Conservation (phyloP, 1,140 invertebrate genomes). For the Aphis craccivora region DNA sequence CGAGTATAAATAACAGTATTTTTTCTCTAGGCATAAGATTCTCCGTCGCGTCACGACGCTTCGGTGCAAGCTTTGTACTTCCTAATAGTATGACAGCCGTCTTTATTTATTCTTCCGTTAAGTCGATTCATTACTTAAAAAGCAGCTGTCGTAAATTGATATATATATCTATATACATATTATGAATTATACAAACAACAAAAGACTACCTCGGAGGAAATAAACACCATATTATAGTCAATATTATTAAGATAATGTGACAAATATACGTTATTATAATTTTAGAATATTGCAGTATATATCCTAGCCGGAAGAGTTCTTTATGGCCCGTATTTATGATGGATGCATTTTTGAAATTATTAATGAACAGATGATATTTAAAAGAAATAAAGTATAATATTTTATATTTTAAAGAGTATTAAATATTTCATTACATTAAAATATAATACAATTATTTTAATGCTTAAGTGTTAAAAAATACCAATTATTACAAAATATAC, state of each 20-base stretch:
- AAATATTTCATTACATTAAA: background rate
- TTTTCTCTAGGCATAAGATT: background rate
- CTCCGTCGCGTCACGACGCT: background rate
- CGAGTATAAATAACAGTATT: background rate
- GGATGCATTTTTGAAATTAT: background rate
- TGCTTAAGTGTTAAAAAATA: background rate
- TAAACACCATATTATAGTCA: background rate
- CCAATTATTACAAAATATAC: background rate
- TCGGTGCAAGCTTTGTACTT: background rate
- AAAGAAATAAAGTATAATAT: background rate
- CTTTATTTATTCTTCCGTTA: constrained; percentile 49
- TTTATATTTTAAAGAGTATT: background rate
- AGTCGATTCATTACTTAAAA: constrained; percentile 8
- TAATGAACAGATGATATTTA: background rate
- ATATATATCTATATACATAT: background rate
- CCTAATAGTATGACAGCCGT: background rate
- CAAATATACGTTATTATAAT: background rate
- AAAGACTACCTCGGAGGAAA: background rate
- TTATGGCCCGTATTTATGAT: background rate
- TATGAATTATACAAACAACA: background rate
- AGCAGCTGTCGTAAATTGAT: constrained; percentile 27
- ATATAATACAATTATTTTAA: background rate
- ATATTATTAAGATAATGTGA: background rate
- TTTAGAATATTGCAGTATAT: background rate
- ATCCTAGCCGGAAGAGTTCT: background rate